Base-by-base conservation (phyloP, 92 coral and sea anemone genomes). In the Pocillopora meandrina region DNA sequence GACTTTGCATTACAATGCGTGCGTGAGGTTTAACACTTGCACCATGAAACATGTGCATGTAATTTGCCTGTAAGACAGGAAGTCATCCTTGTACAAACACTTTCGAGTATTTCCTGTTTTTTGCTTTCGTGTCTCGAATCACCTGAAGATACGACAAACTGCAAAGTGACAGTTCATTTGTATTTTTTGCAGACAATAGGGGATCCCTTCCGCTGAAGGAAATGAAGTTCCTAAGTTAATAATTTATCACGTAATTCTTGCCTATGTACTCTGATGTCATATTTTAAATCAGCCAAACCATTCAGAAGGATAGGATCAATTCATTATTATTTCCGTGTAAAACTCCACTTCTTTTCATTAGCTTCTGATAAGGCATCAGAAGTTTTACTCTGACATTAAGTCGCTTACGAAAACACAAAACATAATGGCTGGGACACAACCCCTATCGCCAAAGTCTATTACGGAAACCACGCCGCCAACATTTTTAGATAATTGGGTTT, bases 71-170 rank as follows among this genome's bases (percentile, higher is more conserved):
- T 2, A 81, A 9, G 49, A 71, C 85, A 36, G 85, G 85, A 71
- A 81, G 71, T 42, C 58, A 81, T 60, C 61, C 47, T 60, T 34
- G 56, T 71, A 59, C 23, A 19, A 16, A 23, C 34, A 42, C 58
- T 71, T 15, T 13, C 9, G 56, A 15, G 16, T 14, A 59, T 71
- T 81, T 81, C 77, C 85, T 70, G 85, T 60, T 71, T 67, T 81
- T 65, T 58, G n/a, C 18, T 11, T 68, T 80, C 71, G 10, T 58
- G 34, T 69, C 70, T 77, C 65, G 69, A 70, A 57, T 68, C 35
- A 80, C 59, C 12, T 71, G 63, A 17, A 71, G 14, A 59, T 23
- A 20, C 31, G 74, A 81, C 76, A 7, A 58, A 14, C 42, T 35
- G n/a, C 36, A 17, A 64, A 20, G 36, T 52, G 49, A 68, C 62